Conservation (phyloP, 2,113 vertebrate genomes). For the Microcebus jonahi region DNA sequence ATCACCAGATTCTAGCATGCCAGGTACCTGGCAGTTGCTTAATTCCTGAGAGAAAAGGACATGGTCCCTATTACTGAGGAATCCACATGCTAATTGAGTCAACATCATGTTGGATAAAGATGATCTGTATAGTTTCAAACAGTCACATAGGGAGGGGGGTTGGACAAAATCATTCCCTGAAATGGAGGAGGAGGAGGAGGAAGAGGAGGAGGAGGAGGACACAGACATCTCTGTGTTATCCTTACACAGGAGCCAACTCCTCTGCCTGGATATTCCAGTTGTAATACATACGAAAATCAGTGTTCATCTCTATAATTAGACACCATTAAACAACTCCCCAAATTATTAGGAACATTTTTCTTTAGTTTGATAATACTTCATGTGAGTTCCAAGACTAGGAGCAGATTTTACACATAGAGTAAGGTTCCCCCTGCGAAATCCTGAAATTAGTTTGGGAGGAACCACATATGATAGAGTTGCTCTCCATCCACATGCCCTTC, state of each 20-base stretch:
- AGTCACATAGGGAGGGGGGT: not conserved
- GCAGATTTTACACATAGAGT: not conserved
- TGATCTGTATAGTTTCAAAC: not conserved
- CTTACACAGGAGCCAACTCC: not conserved
- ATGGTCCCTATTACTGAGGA: not conserved
- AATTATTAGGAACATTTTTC: not conserved
- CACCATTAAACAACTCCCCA: not conserved
- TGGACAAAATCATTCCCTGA: not conserved
- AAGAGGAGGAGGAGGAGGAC: not conserved
- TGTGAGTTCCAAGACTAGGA: not conserved
- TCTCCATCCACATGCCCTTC: not conserved
- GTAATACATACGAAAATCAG: not conserved
- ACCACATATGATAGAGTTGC: not conserved
- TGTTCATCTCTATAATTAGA: not conserved
- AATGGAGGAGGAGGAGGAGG: not conserved
- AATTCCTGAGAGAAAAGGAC: not conserved
- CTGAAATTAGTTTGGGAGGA: not conserved
- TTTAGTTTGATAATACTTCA: not conserved
- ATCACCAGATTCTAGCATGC: not conserved
- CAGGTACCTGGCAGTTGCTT: not conserved
- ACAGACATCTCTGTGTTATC: not conserved
- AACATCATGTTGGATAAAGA: not conserved
- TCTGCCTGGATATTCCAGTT: not conserved
- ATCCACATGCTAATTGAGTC: not conserved
- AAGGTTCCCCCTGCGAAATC: not conserved